Evolutionary conservation across 2,113 vertebrate species (phyloP).

Genomic region (Tympanuchus pallidicinctus): DNA sequence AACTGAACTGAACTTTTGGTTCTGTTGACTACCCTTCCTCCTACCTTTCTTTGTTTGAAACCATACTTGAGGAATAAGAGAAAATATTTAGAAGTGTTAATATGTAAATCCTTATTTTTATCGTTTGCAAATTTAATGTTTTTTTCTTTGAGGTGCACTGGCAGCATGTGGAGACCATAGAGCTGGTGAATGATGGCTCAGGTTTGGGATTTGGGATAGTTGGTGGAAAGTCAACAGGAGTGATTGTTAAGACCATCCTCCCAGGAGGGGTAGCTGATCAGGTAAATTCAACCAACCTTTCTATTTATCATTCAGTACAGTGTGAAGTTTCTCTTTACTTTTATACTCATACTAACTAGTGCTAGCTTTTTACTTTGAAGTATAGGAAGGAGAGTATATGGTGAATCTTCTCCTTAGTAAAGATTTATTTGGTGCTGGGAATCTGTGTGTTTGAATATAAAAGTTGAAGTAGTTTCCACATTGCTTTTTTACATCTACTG

Average conservation of each 20-base stretch:
- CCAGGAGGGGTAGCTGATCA: slow-evolving; percentile 94
- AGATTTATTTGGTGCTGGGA: background rate
- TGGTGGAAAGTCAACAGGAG: slow-evolving; percentile 92
- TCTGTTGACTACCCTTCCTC: background rate
- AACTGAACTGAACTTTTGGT: background rate
- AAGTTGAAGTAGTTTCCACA: background rate
- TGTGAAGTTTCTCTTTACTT: background rate
- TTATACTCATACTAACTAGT: background rate
- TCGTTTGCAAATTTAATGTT: background rate
- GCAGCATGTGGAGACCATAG: slow-evolving; percentile 93
- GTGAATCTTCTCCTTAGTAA: background rate
- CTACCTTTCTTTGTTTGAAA: background rate
- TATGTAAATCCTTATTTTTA: background rate
- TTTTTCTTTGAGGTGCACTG: slow-evolving; percentile 83
- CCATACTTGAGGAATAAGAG: background rate
- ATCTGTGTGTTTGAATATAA: background rate
- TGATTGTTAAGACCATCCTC: slow-evolving; percentile 95
- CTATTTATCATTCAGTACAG: background rate
- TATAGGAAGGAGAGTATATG: background rate
- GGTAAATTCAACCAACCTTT: slow-evolving; percentile 71
- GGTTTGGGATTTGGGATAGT: slow-evolving; percentile 96
- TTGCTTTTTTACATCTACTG: background rate
- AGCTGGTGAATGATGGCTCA: slow-evolving; percentile 93
- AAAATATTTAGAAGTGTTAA: background rate
- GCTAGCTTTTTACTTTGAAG: background rate